These are phyloP conservation scores for Salmo trutta DNA, from an alignment of 2,797 vertebrate species.

Conservation along the genomic window DNA sequence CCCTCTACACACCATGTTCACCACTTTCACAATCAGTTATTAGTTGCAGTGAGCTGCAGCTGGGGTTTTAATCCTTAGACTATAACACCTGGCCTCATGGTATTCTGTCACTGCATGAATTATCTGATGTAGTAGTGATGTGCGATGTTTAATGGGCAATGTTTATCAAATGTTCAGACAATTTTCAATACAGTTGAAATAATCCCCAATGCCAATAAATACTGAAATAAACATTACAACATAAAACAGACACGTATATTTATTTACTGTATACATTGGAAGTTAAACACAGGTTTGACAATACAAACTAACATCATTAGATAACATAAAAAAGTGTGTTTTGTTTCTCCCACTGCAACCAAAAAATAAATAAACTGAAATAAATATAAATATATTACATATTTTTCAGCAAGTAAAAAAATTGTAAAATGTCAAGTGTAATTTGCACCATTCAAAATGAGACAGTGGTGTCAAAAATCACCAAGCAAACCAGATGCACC, in stretches of 20 bases:
- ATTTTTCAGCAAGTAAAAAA: not conserved
- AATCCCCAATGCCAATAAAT: not conserved
- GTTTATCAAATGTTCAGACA: too few relatives aligned
- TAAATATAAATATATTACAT: not conserved
- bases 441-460: not conserved
- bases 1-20: conserved; percentile 7
- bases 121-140: not conserved
- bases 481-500: conserved; percentile 21
- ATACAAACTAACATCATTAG: not conserved
- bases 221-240: not conserved
- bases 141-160: not conserved
- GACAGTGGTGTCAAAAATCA: conserved; percentile 25
- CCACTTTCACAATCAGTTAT: conserved; percentile 77
- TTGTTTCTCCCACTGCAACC: not conserved
- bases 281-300: not conserved
- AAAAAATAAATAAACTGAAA: not conserved
- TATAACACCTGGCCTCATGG: conserved; percentile 51
- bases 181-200: conserved; percentile 3
- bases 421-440: too few relatives aligned
- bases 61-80: conserved; percentile 74
- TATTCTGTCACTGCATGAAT: not conserved
- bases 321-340: not conserved
- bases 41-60: conserved; percentile 79
- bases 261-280: too few relatives aligned
- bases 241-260: not conserved